Evolutionary conservation across 2,113 vertebrate species (phyloP).

Genomic region (Gymnorhina tibicen): DNA sequence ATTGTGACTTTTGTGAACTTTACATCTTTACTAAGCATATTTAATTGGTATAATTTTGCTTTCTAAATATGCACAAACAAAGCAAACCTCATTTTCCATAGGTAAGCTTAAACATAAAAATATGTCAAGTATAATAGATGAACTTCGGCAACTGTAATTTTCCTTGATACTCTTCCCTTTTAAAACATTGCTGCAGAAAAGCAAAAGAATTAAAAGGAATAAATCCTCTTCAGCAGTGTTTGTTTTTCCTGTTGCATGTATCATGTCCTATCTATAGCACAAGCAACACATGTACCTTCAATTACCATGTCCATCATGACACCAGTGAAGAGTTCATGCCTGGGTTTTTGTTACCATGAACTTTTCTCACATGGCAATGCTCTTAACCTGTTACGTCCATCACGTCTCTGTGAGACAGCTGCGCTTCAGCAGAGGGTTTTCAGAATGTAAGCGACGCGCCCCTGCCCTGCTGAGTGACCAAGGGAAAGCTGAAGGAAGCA

Average conservation of each 20-base stretch:
- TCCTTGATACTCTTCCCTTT: not conserved
- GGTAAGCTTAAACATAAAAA: not conserved
- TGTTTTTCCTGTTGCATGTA: not conserved
- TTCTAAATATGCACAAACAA: not conserved
- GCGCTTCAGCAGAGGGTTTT: not conserved
- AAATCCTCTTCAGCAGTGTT: not conserved
- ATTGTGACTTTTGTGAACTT: not conserved
- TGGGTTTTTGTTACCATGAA: not conserved
- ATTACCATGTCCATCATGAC: not conserved
- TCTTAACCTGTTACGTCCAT: conserved; percentile 40
- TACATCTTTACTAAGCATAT: not conserved
- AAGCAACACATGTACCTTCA: not conserved
- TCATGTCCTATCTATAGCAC: not conserved
- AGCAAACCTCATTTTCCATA: not conserved
- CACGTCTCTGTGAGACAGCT: conserved; percentile 25
- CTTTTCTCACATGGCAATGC: not conserved
- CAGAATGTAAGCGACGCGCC: not conserved
- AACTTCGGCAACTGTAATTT: not conserved
- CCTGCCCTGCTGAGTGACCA: not conserved
- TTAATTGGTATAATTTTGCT: not conserved
- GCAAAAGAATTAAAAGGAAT: not conserved
- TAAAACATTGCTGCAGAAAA: not conserved
- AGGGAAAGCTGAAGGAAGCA: not conserved
- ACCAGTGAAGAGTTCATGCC: not conserved
- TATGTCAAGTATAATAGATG: not conserved